Conservation (phyloP, 2,797 vertebrate genomes). For the Varecia variegata region DNA sequence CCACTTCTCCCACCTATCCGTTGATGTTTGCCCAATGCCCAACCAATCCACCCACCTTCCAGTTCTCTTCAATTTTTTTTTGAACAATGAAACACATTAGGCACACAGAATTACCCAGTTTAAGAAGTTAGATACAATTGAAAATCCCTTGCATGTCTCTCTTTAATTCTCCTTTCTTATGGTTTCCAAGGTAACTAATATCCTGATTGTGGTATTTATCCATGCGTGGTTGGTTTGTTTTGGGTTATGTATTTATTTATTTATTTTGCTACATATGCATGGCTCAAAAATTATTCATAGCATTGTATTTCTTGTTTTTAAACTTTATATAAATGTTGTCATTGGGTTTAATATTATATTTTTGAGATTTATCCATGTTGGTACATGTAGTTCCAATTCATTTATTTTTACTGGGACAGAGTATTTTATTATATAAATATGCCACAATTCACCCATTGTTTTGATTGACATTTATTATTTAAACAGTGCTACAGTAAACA, state of each 20-base stretch:
- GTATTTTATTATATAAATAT: not conserved
- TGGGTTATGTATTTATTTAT: not conserved
- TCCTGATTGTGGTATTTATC: not conserved
- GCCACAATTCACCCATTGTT: not conserved
- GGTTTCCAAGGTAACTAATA: not conserved
- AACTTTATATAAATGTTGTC: not conserved
- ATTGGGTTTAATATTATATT: not conserved
- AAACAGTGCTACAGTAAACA: not conserved
- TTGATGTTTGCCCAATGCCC: not conserved
- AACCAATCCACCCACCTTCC: not conserved
- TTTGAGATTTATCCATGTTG: not conserved
- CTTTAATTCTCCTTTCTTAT: not conserved
- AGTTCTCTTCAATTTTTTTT: not conserved
- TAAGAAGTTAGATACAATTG: not conserved
- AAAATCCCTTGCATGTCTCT: not conserved
- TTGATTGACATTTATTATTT: not conserved
- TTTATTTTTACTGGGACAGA: not conserved
- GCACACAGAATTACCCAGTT: not conserved
- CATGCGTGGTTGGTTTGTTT: not conserved
- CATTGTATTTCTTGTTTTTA: not conserved
- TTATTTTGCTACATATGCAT: not conserved
- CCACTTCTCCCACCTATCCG: not conserved
- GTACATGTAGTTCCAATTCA: not conserved
- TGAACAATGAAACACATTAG: not conserved
- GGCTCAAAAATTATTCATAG: constrained; percentile 2